These are phyloP conservation scores for Trinectes maculatus DNA, from an alignment of 2,113 vertebrate species.

Conservation along the genomic window DNA sequence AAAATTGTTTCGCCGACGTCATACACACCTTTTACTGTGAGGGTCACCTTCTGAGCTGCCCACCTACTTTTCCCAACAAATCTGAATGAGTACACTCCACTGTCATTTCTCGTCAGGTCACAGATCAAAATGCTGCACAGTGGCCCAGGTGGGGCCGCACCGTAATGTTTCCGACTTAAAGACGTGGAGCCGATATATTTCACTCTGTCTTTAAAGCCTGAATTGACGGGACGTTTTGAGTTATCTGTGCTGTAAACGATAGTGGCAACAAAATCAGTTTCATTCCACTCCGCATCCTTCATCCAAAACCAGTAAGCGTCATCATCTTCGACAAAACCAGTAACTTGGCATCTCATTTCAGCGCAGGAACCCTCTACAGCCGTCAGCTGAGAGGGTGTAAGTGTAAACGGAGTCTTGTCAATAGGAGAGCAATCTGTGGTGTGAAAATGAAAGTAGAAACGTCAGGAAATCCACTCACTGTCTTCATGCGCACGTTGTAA, in stretches of 20 bases:
- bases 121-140: conserved; percentile 51
- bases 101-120: conserved; percentile 58
- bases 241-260: conserved; percentile 47
- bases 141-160: accelerated
- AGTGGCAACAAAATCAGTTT: accelerated
- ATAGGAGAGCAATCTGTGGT: conserved; percentile 12
- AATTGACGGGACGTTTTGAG: neutral
- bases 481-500: neutral
- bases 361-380: conserved; percentile 66
- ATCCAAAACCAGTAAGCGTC: conserved; percentile 61
- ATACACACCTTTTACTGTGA: conserved; percentile 63
- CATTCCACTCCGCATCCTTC: conserved; percentile 19
- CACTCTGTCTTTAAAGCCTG: conserved; percentile 52
- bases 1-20: no score
- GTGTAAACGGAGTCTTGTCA: accelerated
- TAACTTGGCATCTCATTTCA: conserved; percentile 45
- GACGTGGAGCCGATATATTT: neutral
- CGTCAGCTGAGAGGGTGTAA: accelerated
- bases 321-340: accelerated
- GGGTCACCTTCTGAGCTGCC: accelerated
- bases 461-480: neutral
- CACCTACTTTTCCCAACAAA: accelerated
- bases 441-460: conserved; percentile 7
- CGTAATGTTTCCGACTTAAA: accelerated
- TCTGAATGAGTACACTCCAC: conserved; percentile 65